Percentiles rank a stretch among this genome's conserved stretches.
phyloP scores from a whole-genome alignment of 2,113 vertebrate genomes.

The Xyrauchen texanus region DNA sequence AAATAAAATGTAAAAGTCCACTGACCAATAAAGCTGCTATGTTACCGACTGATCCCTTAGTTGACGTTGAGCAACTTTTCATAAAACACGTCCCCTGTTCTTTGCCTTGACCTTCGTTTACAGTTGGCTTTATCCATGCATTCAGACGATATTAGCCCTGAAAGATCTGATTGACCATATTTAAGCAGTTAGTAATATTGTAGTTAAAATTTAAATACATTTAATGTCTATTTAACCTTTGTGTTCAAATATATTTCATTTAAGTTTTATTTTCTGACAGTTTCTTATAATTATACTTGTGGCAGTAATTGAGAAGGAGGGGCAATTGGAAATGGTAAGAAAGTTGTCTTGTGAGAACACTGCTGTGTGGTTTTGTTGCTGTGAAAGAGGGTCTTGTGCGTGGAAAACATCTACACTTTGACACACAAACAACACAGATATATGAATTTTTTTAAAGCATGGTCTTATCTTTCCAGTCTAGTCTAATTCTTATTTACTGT shows the following conservation, averaged over 20 bases:
- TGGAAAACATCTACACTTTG: constrained; percentile 1
- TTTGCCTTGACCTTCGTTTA: too few species aligned
- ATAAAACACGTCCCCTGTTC: too few species aligned
- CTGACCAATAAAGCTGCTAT: not conserved
- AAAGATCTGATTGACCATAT: too few species aligned
- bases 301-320: not conserved
- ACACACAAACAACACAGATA: not conserved
- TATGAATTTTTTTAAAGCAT: not conserved
- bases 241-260: not conserved
- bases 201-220: too few species aligned
- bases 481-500: not conserved
- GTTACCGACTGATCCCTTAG: not conserved
- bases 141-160: too few species aligned
- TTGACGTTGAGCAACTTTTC: too few species aligned
- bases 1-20: not conserved
- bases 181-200: too few species aligned
- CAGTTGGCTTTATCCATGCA: too few species aligned
- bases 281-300: not conserved
- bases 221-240: not conserved
- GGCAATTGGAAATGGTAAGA: not conserved
- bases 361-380: not conserved
- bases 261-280: not conserved
- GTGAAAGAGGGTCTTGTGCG: not conserved
- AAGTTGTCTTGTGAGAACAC: not conserved
- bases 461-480: not conserved